A percentile compares a stretch with the other conserved stretches of the same genome.
phyloP scores from a whole-genome alignment of 2,797 vertebrate species.

The Eulemur rubriventer region DNA sequence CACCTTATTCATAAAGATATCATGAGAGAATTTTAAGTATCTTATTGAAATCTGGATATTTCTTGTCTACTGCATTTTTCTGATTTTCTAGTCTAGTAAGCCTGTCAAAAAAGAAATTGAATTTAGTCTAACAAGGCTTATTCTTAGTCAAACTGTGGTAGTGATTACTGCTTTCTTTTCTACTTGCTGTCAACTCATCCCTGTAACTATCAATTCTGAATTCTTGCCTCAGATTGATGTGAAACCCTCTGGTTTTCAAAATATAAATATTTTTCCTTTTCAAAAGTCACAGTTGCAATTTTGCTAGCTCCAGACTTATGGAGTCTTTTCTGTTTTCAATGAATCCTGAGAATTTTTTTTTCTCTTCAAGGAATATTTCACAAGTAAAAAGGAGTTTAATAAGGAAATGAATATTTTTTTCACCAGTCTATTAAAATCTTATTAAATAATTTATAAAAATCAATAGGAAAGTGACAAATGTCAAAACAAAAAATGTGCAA shows the following conservation, averaged over 20 bases:
- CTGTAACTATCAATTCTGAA: neutral
- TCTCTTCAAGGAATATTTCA: neutral
- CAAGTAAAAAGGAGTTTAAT: neutral
- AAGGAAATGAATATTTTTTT: neutral
- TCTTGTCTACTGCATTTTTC: constrained; percentile 34
- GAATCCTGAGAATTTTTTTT: neutral
- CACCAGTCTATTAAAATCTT: neutral
- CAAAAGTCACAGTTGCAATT: neutral
- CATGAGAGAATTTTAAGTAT: neutral
- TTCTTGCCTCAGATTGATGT: neutral
- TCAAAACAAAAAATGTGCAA: neutral
- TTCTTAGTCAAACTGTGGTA: neutral
- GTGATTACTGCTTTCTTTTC: neutral
- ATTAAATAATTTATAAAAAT: constrained; percentile 16
- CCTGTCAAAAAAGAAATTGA: constrained; percentile 22
- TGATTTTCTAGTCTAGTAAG: constrained; percentile 45
- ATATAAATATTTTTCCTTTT: neutral
- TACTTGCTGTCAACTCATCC: neutral
- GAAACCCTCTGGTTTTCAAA: neutral
- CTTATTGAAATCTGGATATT: constrained; percentile 44
- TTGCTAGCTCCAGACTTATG: neutral
- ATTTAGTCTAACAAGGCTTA: neutral
- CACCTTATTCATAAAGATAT: neutral
- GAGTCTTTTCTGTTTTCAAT: neutral
- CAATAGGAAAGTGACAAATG: neutral